Percentiles rank a stretch among this genome's conserved stretches.
Evolutionary conservation across 2,113 vertebrate species (phyloP).

Genomic region (Psilopogon haemacephalus): DNA sequence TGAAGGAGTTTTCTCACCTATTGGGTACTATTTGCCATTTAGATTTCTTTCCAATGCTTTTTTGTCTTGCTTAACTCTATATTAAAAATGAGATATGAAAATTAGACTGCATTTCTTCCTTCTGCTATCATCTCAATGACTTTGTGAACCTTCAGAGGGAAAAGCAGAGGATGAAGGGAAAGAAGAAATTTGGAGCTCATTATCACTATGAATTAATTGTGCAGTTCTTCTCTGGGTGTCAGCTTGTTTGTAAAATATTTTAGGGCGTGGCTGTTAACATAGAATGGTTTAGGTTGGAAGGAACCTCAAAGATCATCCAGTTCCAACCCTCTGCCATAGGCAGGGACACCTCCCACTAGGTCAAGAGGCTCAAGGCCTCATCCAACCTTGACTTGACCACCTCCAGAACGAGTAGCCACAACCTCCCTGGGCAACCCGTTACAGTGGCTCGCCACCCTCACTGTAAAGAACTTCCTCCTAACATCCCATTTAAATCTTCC

Average conservation of each 20-base stretch:
- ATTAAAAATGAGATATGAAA: neutral
- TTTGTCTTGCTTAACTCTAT: neutral
- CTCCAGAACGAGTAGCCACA: too few relatives aligned
- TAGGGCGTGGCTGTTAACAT: neutral
- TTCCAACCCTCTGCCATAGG: too few relatives aligned
- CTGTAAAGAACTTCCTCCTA: too few relatives aligned
- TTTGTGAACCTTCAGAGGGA: neutral
- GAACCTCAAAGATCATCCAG: too few relatives aligned
- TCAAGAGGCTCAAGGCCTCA: too few relatives aligned
- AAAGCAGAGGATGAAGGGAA: neutral
- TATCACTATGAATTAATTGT: fast-evolving
- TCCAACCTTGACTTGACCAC: too few relatives aligned
- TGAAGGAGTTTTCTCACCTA: fast-evolving
- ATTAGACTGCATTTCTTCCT: neutral
- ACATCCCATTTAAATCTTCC: too few relatives aligned
- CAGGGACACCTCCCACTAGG: too few relatives aligned
- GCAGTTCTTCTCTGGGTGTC: neutral
- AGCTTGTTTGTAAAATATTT: neutral
- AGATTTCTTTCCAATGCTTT: neutral
- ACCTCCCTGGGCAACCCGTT: too few relatives aligned
- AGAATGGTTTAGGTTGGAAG: too few relatives aligned
- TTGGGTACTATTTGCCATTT: fast-evolving
- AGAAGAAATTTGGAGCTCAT: neutral
- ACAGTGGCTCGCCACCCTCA: too few relatives aligned
- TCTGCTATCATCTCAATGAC: neutral